Base-by-base conservation (phyloP, 2,113 vertebrate genomes). In the Salvelinus fontinalis region DNA sequence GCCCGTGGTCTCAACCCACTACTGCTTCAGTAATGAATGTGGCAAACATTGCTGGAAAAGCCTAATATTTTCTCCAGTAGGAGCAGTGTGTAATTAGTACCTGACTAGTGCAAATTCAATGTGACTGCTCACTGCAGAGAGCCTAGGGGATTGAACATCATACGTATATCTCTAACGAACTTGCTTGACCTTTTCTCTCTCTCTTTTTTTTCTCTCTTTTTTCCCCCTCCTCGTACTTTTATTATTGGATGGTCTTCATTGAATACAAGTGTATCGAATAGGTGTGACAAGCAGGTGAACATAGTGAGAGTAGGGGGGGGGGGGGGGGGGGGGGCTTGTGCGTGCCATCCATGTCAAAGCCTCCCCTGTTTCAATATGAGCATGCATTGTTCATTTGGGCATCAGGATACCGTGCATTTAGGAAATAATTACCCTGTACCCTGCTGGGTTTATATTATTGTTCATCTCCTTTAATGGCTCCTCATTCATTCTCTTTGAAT, bases 401-500 rank as follows among this genome's bases (percentile, higher is more conserved):
- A 82, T 92, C 80, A 92, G 91, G 89, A 91, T 83, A 83, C 89
- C 88, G 91, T 93, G 88, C 87, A 89, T 92, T 93, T 94, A 88
- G 92, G 90, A 93, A 93, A 95, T 94, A 95, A 95, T 93, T 94
- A 94, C 89, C 91, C 90, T 90, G 89, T 86, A 89, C 93, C 93
- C 93, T 91, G 93, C 93, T 94, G 94, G 89, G 89, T 90, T 93
- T 93, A 92, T 79, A 90, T 84, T 91, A 90, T 93, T 89, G 92
- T 94, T 93, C 90, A 94, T 93, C 87, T 93, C 85, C 87, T 93
- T 93, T 92, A 93, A 93, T 96, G 92, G 94, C 88, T 94, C 91
- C 94, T 92, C 90, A 93, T 94, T 95, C 94, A 91, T 95, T 93
- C 90, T 88, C 89, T 91, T 92, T 94, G 93, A 92, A 94, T 95